Evolutionary conservation across 1,140 invertebrate species (phyloP), one percentile per base, ranked within the genome.

Genomic region (Apis laboriosa): DNA sequence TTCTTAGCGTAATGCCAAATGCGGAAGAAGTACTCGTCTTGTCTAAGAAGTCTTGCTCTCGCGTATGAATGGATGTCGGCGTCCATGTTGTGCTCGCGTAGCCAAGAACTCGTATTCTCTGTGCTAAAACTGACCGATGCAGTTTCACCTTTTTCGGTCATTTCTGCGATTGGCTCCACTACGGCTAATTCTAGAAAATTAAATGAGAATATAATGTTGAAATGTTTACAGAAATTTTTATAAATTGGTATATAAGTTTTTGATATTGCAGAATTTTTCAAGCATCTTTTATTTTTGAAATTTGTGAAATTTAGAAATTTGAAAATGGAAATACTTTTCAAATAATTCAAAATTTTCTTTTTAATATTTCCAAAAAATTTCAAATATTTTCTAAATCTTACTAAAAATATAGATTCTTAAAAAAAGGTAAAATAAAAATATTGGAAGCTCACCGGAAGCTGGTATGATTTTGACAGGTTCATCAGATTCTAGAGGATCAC

Each of bases 21-120:
- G 84, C 97, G 96, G 96, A 99, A 99, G 96, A 98, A 99, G 94
- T 99, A 99, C 94, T 99, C 98, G 91, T 98, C 97, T 90, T 96
- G 96, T 83, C 97, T 95, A 15, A 98, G 94, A 24, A 98, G 94
- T 74, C 96, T 96, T 63, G 97, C 96, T 84, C 97, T 96, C 1
- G 98, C 97, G 93, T 98, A 98, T 53, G 97, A 97, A 84, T 96
- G 96, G 86, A 99, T 98, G 88, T 98, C 97, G 1, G 98, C 98
- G 92, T 98, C 98, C 97, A 98, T 98, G 86, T 97, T 97, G 87
- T 97, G 96, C 82, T 98, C 97, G 67, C 97, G 95, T 90, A 99
- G 95, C 98, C 98, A 99, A 0, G 97, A 98, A 66, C 97, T 98
- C n/a, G 97, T 98, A 8, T 97, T 98, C 93, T 98, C 97, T 9